A percentile compares a stretch with the other conserved stretches of the same genome.
Conservation (phyloP, 2,888 invertebrate species). For the Oligia latruncula region DNA sequence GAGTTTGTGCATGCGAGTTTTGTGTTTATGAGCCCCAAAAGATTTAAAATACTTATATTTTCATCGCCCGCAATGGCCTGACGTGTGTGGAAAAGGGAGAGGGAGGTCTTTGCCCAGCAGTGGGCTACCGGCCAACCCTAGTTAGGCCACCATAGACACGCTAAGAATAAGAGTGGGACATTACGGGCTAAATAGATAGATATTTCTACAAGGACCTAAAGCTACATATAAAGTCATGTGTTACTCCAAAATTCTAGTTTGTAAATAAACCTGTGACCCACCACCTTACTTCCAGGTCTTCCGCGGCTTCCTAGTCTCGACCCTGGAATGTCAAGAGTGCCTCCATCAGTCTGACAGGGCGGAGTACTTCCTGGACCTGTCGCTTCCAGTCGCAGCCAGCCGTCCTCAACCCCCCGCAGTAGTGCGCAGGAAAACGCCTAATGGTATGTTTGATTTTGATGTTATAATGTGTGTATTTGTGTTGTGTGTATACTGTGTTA, state of each 20-base stretch:
- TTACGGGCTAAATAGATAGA: not conserved
- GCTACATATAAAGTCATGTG: not conserved
- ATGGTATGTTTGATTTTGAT: conserved; percentile 73
- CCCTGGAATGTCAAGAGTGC: conserved; percentile 97
- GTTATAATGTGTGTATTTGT: not conserved
- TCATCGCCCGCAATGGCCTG: not conserved
- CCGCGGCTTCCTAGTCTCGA: conserved; percentile 97
- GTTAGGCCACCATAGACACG: not conserved
- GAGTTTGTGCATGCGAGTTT: conserved; percentile 37
- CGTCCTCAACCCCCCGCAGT: conserved; percentile 93
- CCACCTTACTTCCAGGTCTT: conserved; percentile 91
- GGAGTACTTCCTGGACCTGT: conserved; percentile 98
- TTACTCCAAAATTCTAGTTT: not conserved
- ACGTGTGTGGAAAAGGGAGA: not conserved
- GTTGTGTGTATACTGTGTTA: conserved; percentile 9
- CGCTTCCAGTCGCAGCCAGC: conserved; percentile 95
- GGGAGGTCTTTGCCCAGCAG: too few species aligned
- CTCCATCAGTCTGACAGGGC: conserved; percentile 95
- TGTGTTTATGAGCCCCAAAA: not conserved
- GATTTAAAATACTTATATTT: not conserved
- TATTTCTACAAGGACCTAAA: not conserved
- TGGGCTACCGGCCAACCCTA: not conserved
- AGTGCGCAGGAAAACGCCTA: conserved; percentile 87
- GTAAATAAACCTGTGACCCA: not conserved
- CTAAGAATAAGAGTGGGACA: not conserved